phyloP scores from a whole-genome alignment of 2,113 vertebrate species.

The Takifugu flavidus region DNA sequence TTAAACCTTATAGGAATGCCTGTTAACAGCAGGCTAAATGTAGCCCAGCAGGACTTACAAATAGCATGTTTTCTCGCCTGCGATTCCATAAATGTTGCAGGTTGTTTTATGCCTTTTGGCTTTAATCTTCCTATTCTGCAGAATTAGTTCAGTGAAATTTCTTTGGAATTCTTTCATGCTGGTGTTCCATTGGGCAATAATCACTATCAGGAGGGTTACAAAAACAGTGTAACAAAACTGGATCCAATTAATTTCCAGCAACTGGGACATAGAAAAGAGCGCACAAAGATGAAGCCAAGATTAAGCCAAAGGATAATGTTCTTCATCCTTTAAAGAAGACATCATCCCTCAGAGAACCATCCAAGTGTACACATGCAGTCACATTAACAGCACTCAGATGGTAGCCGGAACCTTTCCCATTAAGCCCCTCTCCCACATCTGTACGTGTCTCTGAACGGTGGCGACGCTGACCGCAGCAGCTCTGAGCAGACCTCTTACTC shows the following conservation, averaged over 20 bases:
- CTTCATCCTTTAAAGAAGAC: constrained; percentile 24
- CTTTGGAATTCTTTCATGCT: neutral
- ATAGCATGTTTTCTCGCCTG: constrained; percentile 34
- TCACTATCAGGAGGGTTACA: neutral
- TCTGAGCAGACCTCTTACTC: constrained; percentile 19
- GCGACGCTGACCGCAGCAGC: constrained; percentile 50
- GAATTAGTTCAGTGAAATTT: too few relatives aligned
- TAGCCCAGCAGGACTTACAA: constrained; percentile 32
- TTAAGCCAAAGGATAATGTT: constrained; percentile 13
- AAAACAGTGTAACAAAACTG: neutral
- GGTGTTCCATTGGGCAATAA: neutral
- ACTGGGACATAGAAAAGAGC: neutral
- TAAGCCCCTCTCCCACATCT: constrained; percentile 48
- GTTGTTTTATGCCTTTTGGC: neutral
- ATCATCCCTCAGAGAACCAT: constrained; percentile 1
- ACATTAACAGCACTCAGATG: constrained; percentile 20
- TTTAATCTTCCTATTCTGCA: neutral
- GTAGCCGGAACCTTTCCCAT: constrained; percentile 30
- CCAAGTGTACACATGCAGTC: constrained; percentile 16
- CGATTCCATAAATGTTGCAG: constrained; percentile 36
- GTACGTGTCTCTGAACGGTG: constrained; percentile 28
- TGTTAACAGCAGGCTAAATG: constrained; percentile 44
- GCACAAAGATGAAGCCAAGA: constrained; percentile 16
- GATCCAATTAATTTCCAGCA: constrained; percentile 15
- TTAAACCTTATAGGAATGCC: constrained; percentile 51